Conservation (phyloP, 2,113 vertebrate species). For the Bufo bufo region DNA sequence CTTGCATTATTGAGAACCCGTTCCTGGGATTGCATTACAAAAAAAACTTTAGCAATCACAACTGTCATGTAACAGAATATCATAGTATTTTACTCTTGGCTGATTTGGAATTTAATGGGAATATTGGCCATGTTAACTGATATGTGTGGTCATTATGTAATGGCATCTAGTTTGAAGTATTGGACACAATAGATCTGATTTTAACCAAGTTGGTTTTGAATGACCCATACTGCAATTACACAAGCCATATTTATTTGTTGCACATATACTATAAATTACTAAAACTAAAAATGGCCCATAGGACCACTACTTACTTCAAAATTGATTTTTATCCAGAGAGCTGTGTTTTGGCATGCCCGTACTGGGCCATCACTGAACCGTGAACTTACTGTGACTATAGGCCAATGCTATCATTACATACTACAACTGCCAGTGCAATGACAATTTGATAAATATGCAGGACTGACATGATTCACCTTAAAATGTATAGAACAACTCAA, state of each 20-base stretch:
- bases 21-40: neutral
- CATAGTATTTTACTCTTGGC: neutral
- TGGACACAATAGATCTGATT: neutral
- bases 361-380: neutral
- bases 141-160: neutral
- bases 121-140: neutral
- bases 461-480: no score
- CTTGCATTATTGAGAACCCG: neutral
- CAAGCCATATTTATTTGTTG: neutral
- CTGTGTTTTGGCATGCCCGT: no score
- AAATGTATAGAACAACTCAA: neutral
- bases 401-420: neutral
- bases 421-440: neutral
- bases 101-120: neutral
- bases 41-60: neutral
- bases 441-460: neutral
- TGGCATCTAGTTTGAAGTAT: neutral
- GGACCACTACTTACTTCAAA: no score
- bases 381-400: neutral
- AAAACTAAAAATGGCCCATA: no score
- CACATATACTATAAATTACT: neutral
- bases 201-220: neutral
- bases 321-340: no score
- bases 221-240: neutral
- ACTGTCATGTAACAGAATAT: neutral